Conservation (phyloP, 2,888 invertebrate species). For the Dryobota labecula region DNA sequence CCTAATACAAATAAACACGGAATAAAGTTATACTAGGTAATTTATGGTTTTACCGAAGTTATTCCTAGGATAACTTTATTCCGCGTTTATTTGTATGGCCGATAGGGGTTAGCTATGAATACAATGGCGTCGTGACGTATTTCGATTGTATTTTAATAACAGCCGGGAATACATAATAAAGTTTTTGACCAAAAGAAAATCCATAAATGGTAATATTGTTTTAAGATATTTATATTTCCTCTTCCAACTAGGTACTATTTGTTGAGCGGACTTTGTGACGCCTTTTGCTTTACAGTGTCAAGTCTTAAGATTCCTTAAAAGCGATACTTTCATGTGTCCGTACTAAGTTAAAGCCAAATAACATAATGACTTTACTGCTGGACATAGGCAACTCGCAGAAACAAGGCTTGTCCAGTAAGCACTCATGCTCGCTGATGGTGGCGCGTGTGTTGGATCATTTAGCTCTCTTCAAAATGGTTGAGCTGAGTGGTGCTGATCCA, state of each 20-base stretch:
- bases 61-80: too few species aligned
- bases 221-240: conserved; percentile 4
- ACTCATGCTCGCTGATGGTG: neutral
- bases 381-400: too few species aligned
- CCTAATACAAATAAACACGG: too few species aligned
- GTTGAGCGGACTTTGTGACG: neutral
- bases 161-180: conserved; percentile 3
- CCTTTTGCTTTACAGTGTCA: too few species aligned
- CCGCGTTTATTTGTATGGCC: too few species aligned
- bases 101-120: conserved; percentile 1
- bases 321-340: too few species aligned
- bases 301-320: too few species aligned
- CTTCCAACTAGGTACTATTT: neutral
- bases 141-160: conserved; percentile 4
- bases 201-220: neutral
- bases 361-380: too few species aligned
- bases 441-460: neutral
- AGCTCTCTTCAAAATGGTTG: neutral
- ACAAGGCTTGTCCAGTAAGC: too few species aligned
- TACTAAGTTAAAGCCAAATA: too few species aligned
- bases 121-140: conserved; percentile 14
- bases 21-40: too few species aligned
- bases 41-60: too few species aligned
- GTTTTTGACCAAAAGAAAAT: conserved; percentile 4
- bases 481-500: neutral